Evolutionary conservation across 2,888 invertebrate species (phyloP).

Genomic region (Harpagoxenus sublaevis): DNA sequence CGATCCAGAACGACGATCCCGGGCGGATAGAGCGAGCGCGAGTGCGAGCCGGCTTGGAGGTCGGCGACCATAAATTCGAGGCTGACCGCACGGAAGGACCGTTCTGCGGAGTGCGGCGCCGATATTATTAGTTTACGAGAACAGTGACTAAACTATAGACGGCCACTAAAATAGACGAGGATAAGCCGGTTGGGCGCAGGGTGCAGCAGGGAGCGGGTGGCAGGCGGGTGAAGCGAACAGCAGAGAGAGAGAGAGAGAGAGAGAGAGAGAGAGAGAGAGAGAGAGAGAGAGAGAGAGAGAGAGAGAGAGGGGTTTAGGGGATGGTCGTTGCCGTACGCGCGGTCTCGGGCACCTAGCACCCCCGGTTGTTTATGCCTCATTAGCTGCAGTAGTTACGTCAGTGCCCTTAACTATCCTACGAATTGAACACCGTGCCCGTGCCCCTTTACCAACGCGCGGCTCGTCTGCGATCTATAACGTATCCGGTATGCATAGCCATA

Average conservation of each 20-base stretch:
- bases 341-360: conserved; percentile 69
- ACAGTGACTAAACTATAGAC: conserved; percentile 78
- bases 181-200: conserved; percentile 62
- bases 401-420: conserved; percentile 80
- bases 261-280: conserved; percentile 29
- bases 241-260: conserved; percentile 22
- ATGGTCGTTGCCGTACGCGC: conserved; percentile 65
- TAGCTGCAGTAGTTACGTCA: conserved; percentile 81
- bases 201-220: conserved; percentile 11
- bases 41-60: conserved; percentile 29
- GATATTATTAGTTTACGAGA: conserved; percentile 81
- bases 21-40: conserved; percentile 42
- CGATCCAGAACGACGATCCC: conserved; percentile 55
- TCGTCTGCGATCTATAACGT: conserved; percentile 62
- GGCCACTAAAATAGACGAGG: conserved; percentile 75
- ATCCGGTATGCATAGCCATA: conserved; percentile 52
- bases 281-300: conserved; percentile 21
- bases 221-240: conserved; percentile 15
- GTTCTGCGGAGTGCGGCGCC: conserved; percentile 72
- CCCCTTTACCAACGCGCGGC: conserved; percentile 58
- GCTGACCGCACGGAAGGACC: conserved; percentile 75
- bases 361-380: conserved; percentile 82
- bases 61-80: conserved; percentile 76
- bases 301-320: conserved; percentile 54
- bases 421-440: conserved; percentile 71